These are phyloP conservation scores for Grammomys surdaster DNA, from an alignment of 2,113 vertebrate species.

Conservation along the genomic window DNA sequence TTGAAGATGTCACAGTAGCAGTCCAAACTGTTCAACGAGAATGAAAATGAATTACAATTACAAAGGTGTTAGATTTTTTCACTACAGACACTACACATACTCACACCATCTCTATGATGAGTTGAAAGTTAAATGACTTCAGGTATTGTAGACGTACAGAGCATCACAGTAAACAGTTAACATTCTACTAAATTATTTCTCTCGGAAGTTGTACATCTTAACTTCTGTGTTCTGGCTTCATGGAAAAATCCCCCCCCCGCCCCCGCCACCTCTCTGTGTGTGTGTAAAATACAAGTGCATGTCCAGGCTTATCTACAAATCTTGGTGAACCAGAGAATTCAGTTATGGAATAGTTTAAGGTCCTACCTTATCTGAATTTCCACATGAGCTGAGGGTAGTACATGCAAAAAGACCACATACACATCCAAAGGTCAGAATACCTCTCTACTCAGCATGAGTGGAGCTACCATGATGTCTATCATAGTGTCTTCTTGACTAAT, in stretches of 20 bases:
- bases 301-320: background rate
- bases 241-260: background rate
- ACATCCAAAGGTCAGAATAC: background rate
- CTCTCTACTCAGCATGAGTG: background rate
- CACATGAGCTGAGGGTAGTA: background rate
- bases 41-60: constrained; percentile 58
- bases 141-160: background rate
- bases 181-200: background rate
- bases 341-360: background rate
- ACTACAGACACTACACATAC: background rate
- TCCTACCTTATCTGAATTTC: background rate
- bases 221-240: background rate
- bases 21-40: constrained; percentile 70
- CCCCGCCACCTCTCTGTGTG: accelerated
- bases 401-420: background rate
- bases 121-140: constrained; percentile 2
- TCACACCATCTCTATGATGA: background rate
- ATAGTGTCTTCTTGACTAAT: background rate
- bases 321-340: background rate
- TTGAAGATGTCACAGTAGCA: background rate
- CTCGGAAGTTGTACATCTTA: background rate
- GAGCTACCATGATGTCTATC: background rate
- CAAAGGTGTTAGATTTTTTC: constrained; percentile 45
- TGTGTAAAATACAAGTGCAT: background rate
- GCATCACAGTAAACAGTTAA: background rate